Conservation (phyloP, 2,113 vertebrate genomes). For the Melanotaenia duboulayi region DNA sequence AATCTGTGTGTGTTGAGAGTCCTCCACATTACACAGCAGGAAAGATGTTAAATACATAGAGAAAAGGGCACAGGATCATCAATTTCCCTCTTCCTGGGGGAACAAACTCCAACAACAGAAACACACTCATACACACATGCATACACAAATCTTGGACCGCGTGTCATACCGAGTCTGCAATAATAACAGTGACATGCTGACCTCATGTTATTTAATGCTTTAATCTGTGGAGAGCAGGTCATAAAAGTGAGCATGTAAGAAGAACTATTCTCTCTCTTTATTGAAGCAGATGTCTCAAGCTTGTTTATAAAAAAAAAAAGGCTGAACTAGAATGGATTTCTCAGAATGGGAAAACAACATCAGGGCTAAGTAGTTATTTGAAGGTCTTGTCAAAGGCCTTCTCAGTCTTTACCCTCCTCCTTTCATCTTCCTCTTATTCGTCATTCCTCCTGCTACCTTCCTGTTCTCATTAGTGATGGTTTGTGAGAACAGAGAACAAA, state of each 20-base stretch:
- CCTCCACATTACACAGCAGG: slow-evolving; percentile 41
- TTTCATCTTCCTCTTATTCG: slow-evolving; percentile 73
- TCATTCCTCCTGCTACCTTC: slow-evolving; percentile 54
- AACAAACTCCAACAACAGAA: slow-evolving; percentile 26
- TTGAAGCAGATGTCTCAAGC: slow-evolving; percentile 19
- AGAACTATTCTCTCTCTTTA: background rate
- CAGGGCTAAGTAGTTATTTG: slow-evolving; percentile 68
- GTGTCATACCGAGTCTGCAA: slow-evolving; percentile 1
- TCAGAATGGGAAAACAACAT: slow-evolving; percentile 69
- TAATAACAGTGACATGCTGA: slow-evolving; percentile 20
- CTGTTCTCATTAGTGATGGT: slow-evolving; percentile 69
- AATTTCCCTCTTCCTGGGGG: slow-evolving; percentile 64
- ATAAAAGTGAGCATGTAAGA: slow-evolving; percentile 21
- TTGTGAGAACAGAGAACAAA: slow-evolving; percentile 76
- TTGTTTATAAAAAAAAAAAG: slow-evolving; percentile 35
- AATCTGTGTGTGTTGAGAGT: slow-evolving; percentile 23
- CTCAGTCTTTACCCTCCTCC: slow-evolving; percentile 51
- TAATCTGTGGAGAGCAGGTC: slow-evolving; percentile 24
- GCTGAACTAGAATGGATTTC: slow-evolving; percentile 64
- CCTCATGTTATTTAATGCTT: slow-evolving; percentile 44
- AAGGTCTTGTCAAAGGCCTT: slow-evolving; percentile 74
- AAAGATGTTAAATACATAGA: slow-evolving; percentile 38
- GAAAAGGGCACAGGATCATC: slow-evolving; percentile 69
- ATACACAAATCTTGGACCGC: background rate
- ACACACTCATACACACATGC: background rate